phyloP scores from a whole-genome alignment of 2,113 vertebrate species.

The Mesembrinibis cayennensis region DNA sequence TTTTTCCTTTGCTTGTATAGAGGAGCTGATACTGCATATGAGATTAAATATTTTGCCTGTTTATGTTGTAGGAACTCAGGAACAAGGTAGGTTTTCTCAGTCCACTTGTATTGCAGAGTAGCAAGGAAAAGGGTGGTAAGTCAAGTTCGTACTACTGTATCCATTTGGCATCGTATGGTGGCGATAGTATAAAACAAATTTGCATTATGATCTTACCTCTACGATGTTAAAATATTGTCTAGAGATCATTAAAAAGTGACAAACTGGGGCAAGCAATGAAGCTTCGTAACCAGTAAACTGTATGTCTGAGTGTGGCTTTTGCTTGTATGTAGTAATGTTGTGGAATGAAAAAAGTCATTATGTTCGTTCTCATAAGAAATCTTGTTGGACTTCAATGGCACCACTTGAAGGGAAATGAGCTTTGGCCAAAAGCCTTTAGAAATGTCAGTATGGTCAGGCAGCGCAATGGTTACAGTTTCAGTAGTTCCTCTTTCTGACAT shows the following conservation, averaged over 20 bases:
- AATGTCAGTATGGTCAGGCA: neutral
- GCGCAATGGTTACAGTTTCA: neutral
- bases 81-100: neutral
- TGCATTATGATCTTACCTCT: neutral
- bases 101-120: neutral
- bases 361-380: neutral
- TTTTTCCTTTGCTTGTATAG: neutral
- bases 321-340: neutral
- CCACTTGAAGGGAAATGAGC: neutral
- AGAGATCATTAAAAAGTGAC: neutral
- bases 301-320: neutral
- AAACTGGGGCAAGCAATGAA: neutral
- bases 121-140: neutral
- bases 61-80: neutral
- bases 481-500: neutral
- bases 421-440: neutral
- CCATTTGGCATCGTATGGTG: neutral
- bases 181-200: neutral
- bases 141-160: neutral
- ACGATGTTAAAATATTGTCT: neutral
- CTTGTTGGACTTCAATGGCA: accelerated
- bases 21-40: neutral
- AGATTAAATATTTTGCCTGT: neutral
- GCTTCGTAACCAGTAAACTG: neutral
- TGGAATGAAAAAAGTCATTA: neutral